Conservation (phyloP, 2,113 vertebrate species). For the Neofelis nebulosa region DNA sequence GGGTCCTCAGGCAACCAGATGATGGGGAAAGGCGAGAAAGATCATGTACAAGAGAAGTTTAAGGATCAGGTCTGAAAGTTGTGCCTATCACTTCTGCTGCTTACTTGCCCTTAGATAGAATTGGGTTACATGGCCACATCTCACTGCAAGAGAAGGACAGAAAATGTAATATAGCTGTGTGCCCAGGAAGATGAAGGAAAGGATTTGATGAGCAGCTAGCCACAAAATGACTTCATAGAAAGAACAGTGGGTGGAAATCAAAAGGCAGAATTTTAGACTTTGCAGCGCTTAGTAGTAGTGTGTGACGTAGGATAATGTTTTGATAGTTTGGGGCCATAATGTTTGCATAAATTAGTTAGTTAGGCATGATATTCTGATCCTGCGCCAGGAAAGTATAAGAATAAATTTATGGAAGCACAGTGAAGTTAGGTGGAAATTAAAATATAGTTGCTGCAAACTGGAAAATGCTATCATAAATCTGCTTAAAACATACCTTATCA, state of each 20-base stretch:
- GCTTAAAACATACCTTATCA: not conserved
- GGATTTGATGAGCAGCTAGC: not conserved
- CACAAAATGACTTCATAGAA: not conserved
- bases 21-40: not conserved
- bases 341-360: not conserved
- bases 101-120: not conserved
- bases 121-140: not conserved
- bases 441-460: not conserved
- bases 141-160: not conserved
- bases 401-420: not conserved
- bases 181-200: not conserved
- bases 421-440: not conserved
- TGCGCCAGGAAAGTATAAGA: not conserved
- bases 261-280: not conserved
- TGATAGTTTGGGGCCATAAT: not conserved
- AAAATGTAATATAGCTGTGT: not conserved
- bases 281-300: not conserved
- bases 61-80: not conserved
- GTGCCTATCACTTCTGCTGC: not conserved
- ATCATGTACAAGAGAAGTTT: not conserved
- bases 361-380: not conserved
- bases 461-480: not conserved
- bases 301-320: not conserved
- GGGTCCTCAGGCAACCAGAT: not conserved
- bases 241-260: not conserved